Conservation (phyloP, 37 sponge, comb jelly and placozoan species). For the Chondrilla cf. caribensis region DNA sequence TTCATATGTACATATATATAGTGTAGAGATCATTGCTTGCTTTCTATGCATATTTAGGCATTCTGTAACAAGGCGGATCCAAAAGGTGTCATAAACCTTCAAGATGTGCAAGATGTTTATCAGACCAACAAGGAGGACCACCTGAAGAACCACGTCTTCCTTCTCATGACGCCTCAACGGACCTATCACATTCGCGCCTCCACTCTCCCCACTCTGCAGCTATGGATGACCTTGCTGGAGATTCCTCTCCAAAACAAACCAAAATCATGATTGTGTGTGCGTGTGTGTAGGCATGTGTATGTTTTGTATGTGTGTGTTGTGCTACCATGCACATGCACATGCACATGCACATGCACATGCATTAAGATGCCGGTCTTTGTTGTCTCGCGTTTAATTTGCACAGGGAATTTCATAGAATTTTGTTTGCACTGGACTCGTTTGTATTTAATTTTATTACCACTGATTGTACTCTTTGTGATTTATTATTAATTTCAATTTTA, state of each 20-base stretch:
- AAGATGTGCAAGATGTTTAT: constrained; percentile 47
- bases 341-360: not conserved
- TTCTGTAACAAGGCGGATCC: too few relatives aligned
- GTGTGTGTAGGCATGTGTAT: not conserved
- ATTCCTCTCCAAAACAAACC: constrained; percentile 8
- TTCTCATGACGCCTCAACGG: constrained; percentile 43
- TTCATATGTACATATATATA: too few relatives aligned
- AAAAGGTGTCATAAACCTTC: constrained; percentile 63
- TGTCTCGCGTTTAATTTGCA: too few relatives aligned
- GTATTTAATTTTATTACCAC: too few relatives aligned
- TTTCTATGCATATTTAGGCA: not conserved
- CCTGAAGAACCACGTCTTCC: constrained; percentile 59
- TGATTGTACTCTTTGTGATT: too few relatives aligned
- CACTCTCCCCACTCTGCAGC: constrained; percentile 47
- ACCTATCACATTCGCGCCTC: constrained; percentile 69
- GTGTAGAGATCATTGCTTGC: too few relatives aligned
- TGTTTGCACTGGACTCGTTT: too few relatives aligned
- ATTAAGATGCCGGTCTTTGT: too few relatives aligned
- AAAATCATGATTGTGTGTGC: not conserved
- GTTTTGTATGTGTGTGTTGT: not conserved
- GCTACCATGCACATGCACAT: not conserved
- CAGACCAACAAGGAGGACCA: constrained; percentile 50
- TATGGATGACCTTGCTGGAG: constrained; percentile 65
- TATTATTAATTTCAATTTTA: too few relatives aligned
- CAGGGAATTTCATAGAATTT: too few relatives aligned